Evolutionary conservation across 1,140 invertebrate species (phyloP).

Genomic region (Drosophila yakuba): DNA sequence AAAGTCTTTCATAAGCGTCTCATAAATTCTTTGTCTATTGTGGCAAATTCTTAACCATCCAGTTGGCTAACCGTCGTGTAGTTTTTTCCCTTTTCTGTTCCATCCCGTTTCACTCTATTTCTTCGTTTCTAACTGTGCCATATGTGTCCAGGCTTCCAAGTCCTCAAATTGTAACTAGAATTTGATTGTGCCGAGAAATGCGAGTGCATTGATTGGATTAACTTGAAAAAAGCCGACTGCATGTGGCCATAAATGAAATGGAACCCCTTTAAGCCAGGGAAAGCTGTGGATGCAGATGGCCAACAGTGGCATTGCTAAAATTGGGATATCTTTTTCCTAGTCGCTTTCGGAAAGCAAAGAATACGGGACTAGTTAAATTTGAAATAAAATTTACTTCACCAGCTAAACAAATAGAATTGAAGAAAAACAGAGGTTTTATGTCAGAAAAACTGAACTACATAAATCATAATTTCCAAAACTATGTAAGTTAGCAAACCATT

Average conservation of each 20-base stretch:
- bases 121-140: conserved; percentile 60
- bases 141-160: conserved; percentile 28
- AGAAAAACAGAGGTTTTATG: too few species aligned
- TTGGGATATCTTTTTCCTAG: neutral
- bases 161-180: conserved; percentile 68
- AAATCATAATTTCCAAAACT: too few species aligned
- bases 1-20: too few species aligned
- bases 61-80: conserved; percentile 12
- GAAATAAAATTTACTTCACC: too few species aligned
- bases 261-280: conserved; percentile 3
- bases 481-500: too few species aligned
- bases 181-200: conserved; percentile 69
- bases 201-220: conserved; percentile 73
- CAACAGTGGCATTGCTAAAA: neutral
- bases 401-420: too few species aligned
- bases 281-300: neutral
- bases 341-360: neutral
- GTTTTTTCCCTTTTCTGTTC: conserved; percentile 13
- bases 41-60: conserved; percentile 58
- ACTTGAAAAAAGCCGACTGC: conserved; percentile 8
- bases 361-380: neutral
- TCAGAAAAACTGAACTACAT: too few species aligned
- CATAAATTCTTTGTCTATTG: conserved; percentile 81
- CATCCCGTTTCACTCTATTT: neutral
- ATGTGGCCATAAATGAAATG: conserved; percentile 38